phyloP scores from a whole-genome alignment of 2,888 invertebrate genomes.

The Sesia bembeciformis region DNA sequence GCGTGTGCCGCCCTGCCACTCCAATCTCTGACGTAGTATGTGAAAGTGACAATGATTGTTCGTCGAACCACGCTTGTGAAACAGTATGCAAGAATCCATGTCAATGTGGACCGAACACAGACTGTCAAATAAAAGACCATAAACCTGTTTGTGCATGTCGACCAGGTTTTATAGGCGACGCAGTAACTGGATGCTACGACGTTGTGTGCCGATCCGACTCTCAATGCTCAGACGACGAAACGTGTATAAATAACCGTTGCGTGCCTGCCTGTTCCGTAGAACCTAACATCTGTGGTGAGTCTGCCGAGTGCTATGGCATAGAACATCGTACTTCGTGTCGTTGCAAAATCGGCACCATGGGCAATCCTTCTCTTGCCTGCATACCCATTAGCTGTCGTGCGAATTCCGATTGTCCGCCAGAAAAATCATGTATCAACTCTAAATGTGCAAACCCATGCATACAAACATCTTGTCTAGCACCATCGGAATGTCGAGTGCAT shows the following conservation, averaged over 20 bases:
- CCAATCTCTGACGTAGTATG: conserved; percentile 79
- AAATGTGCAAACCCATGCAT: conserved; percentile 87
- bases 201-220: conserved; percentile 82
- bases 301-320: conserved; percentile 85
- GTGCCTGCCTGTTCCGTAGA: conserved; percentile 85
- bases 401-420: conserved; percentile 86
- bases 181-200: conserved; percentile 85
- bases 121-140: conserved; percentile 88
- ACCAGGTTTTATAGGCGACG: conserved; percentile 88
- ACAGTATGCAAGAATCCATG: conserved; percentile 89
- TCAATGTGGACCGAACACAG: conserved; percentile 88
- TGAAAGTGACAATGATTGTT: conserved; percentile 84
- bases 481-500: conserved; percentile 84
- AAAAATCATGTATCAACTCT: conserved; percentile 86
- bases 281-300: conserved; percentile 81
- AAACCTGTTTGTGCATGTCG: conserved; percentile 91
- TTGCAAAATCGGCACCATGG: conserved; percentile 86
- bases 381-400: conserved; percentile 85
- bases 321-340: conserved; percentile 89
- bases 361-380: conserved; percentile 87
- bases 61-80: conserved; percentile 84
- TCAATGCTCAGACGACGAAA: conserved; percentile 87
- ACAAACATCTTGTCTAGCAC: conserved; percentile 79
- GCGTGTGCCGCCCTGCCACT: conserved; percentile 84
- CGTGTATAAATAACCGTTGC: conserved; percentile 88